Evolutionary conservation across 2,888 invertebrate species (phyloP).

Genomic region (Agrotis puta): DNA sequence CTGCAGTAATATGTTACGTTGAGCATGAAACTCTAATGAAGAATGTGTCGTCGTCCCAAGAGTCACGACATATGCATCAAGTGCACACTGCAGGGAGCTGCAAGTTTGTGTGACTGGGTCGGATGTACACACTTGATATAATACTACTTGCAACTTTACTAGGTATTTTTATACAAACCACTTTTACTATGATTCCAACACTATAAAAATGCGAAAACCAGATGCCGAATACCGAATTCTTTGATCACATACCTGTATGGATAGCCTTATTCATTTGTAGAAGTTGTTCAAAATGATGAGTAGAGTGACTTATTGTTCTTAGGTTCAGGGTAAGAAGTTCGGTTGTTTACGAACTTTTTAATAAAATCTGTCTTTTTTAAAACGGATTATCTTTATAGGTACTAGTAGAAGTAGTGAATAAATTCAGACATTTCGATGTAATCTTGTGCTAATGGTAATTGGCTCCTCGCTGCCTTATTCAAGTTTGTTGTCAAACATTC

Average conservation of each 20-base stretch:
- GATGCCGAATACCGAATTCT: too few species aligned
- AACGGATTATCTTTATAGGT: too few species aligned
- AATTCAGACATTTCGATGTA: neutral
- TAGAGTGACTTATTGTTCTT: neutral
- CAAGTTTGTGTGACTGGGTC: neutral
- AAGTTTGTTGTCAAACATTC: constrained; percentile 2
- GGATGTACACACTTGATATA: neutral
- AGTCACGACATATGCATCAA: neutral
- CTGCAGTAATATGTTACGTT: neutral
- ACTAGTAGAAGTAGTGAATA: neutral
- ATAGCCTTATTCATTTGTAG: too few species aligned
- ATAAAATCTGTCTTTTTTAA: neutral
- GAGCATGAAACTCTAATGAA: neutral
- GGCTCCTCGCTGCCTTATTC: constrained; percentile 6
- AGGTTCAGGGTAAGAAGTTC: neutral
- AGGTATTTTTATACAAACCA: too few species aligned
- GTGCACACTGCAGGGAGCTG: neutral
- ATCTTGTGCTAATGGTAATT: constrained; percentile 8
- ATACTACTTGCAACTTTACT: neutral
- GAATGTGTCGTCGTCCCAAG: neutral
- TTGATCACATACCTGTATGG: too few species aligned
- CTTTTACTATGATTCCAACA: too few species aligned
- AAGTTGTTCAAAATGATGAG: neutral
- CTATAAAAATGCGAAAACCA: too few species aligned
- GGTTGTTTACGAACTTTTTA: neutral